These are phyloP conservation scores for Hyposoter didymator DNA, from an alignment of 2,888 invertebrate species.

Conservation along the genomic window DNA sequence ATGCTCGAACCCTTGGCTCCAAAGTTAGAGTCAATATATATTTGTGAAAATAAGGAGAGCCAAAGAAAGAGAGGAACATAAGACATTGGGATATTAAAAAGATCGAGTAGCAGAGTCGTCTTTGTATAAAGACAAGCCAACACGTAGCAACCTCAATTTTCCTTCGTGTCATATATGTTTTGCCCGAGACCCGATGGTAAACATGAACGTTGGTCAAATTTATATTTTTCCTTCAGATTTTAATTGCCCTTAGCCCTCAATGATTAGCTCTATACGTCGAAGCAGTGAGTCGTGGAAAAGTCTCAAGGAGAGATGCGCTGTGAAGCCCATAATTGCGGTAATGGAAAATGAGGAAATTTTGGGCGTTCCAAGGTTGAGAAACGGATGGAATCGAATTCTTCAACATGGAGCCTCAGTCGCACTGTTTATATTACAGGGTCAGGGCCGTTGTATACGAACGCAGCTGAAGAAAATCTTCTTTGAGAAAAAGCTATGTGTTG, in stretches of 20 bases:
- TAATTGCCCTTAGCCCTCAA: not conserved
- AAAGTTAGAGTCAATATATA: not conserved
- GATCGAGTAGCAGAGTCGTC: constrained; percentile 45
- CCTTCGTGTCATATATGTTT: constrained; percentile 32
- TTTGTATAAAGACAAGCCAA: not conserved
- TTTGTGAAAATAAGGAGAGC: constrained; percentile 18
- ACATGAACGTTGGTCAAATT: constrained; percentile 41
- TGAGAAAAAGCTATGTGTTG: constrained; percentile 17
- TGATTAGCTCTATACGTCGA: not conserved
- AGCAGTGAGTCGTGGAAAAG: not conserved
- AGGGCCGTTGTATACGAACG: constrained; percentile 1
- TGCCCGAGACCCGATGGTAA: constrained; percentile 38
- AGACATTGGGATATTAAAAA: constrained; percentile 42
- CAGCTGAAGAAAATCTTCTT: constrained; percentile 28
- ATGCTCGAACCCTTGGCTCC: not conserved
- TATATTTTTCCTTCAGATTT: constrained; percentile 11
- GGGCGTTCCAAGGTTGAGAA: not conserved
- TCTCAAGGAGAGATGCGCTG: not conserved
- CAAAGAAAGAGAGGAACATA: constrained; percentile 26
- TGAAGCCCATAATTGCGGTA: not conserved
- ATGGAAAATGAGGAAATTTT: not conserved
- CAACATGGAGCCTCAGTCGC: not conserved
- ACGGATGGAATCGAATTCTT: constrained; percentile 42
- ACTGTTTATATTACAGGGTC: constrained; percentile 8
- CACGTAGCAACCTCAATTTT: constrained; percentile 26